Base-by-base conservation (phyloP, 1,140 invertebrate genomes). In the Calliphora vicina region DNA sequence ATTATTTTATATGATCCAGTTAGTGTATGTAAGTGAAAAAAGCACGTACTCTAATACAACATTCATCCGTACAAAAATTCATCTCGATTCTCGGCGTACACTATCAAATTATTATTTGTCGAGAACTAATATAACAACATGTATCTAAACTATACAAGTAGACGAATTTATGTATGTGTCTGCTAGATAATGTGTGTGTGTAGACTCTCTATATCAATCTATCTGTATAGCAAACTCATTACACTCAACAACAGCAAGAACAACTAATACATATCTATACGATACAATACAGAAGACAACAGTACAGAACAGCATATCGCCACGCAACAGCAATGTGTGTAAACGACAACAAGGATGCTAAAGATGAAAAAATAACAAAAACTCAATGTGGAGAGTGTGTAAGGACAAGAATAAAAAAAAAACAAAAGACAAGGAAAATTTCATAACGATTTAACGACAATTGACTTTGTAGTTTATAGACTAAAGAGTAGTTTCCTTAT, bases 381-480 rank as follows among this genome's bases (percentile, higher is more conserved):
- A 57, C 15, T 15, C 1, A 17, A 57, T 57, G 12, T 57, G 4
- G 13, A 17, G 17, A 15, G 45, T 2, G 15, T 57, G 50, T 57
- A 17, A 57, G 50, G 50, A 17, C 15, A 57, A 1, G 50, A 57
- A 15, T 13, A 57, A 57, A 15, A 67, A 67, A 67, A 67, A 2
- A 25, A 67, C 9, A 81, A 71, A 61, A 29, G 50, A 67, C 45
- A 67, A 81, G 61, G 17, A 71, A 61, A 67, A 81, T 61, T 29
- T 67, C 80, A 81, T 81, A 81, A 81, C 80, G 29, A 81, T 81
- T 81, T 81, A 81, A 81, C 80, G 61, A 81, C 80, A 81, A 61
- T 81, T 81, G 80, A 81, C 43, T 81, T 81, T 81, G 80, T 71
- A 67, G 26, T 81, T 71, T 61, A 81, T 81, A 13, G 26, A 71